Conservation (phyloP, 2,888 invertebrate genomes). For the Clivina fossor region DNA sequence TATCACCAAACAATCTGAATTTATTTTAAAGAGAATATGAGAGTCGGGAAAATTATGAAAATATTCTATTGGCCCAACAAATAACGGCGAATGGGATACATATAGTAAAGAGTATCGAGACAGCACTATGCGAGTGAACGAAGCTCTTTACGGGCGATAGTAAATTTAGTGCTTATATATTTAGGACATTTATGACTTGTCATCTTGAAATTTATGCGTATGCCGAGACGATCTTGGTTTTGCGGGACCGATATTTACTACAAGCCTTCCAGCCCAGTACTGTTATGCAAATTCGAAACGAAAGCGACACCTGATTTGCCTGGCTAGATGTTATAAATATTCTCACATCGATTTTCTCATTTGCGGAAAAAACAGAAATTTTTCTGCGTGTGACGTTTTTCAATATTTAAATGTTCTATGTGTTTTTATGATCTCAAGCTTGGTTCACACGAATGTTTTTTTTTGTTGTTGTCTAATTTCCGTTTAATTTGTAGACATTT, state of each 20-base stretch:
- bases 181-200: slow-evolving; percentile 33
- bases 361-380: slow-evolving; percentile 15
- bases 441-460: too few species aligned
- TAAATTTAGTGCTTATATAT: slow-evolving; percentile 34
- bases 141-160: slow-evolving; percentile 24
- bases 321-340: slow-evolving; percentile 26
- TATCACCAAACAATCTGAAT: too few species aligned
- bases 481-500: too few species aligned
- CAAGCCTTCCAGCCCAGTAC: too few species aligned
- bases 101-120: background rate
- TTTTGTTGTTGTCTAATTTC: too few species aligned
- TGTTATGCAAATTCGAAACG: slow-evolving; percentile 33
- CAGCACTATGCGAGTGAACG: slow-evolving; percentile 7
- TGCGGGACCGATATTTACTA: slow-evolving; percentile 20
- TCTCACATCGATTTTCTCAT: slow-evolving; percentile 11
- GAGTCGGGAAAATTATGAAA: slow-evolving; percentile 1
- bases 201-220: slow-evolving; percentile 33
- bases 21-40: slow-evolving; percentile 7
- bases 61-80: background rate
- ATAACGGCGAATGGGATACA: slow-evolving; percentile 4
- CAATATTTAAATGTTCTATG: too few species aligned
- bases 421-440: too few species aligned
- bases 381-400: too few species aligned
- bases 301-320: slow-evolving; percentile 33
- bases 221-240: slow-evolving; percentile 24